Evolutionary conservation across 2,113 vertebrate genomes (phyloP), one percentile per base, ranked within the genome.

Genomic region (Hucho hucho): DNA sequence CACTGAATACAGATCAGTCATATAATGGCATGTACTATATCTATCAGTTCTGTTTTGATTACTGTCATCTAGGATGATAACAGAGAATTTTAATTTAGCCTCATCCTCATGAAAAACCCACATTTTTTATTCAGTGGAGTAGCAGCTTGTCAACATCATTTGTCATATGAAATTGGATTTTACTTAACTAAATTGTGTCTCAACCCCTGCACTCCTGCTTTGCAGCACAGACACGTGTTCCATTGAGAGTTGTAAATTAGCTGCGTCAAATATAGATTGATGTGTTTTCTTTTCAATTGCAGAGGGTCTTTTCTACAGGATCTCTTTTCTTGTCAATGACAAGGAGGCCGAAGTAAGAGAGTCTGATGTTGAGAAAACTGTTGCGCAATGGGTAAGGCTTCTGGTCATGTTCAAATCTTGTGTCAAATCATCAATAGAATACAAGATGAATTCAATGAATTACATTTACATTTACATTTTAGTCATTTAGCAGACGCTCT

Each of bases 291-390:
- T 69, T 74, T 75, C 66, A 87, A 84, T 87, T 75, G 78, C 95
- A 99, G 97, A 96, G 83, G 90, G 90, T 14, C 82, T 93, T n/a
- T 94, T 94, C 91, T 97, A 95, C 92, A 92, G 92, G 75, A 86
- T 97, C 67, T 90, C 91, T 0, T 78, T 98, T 76, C 85, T 80
- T 74, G 88, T 96, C 85, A 86, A 82, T 75, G 75, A 78, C 1
- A 94, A 89, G 58, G 72, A 75, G 25, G 76, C 77, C 47, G 53
- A 71, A 6, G 74, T 89, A 47, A 72, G 84, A 0, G 86, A 72
- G 29, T 77, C 77, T 0, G 91, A 91, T 64, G 92, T 96, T 37
- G 88, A 94, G 66, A 88, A 70, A 66, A 87, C 91, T 0, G 84
- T 95, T 79, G 88, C 87, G 24, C 83, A 87, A 76, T 97, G 95